These are phyloP conservation scores for Orycteropus afer DNA, from an alignment of 2,113 vertebrate species.

Conservation along the genomic window DNA sequence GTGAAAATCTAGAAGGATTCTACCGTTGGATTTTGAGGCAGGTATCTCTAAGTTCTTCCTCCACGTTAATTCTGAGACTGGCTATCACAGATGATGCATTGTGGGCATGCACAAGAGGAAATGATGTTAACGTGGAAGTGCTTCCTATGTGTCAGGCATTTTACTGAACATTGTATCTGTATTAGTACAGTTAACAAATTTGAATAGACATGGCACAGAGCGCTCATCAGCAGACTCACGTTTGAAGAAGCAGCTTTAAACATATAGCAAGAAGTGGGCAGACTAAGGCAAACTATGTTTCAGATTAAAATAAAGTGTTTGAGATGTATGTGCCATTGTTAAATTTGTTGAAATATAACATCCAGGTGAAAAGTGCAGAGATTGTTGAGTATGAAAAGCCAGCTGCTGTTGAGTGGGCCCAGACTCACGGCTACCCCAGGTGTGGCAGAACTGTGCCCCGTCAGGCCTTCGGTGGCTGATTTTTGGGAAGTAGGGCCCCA, in stretches of 20 bases:
- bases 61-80: background rate
- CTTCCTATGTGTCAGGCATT: background rate
- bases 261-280: background rate
- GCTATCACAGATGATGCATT: fast-evolving
- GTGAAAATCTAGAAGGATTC: background rate
- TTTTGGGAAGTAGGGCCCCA: background rate
- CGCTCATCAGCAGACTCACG: background rate
- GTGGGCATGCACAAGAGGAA: background rate
- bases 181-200: background rate
- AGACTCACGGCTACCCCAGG: too few relatives aligned
- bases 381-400: background rate
- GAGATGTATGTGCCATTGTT: background rate
- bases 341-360: background rate
- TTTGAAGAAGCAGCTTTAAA: background rate
- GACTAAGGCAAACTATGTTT: background rate
- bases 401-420: background rate
- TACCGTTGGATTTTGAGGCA: background rate
- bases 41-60: background rate
- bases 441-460: background rate
- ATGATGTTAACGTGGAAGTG: fast-evolving
- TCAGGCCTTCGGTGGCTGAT: background rate
- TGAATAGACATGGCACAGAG: background rate
- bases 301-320: background rate
- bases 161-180: background rate
- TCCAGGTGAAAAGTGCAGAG: too few relatives aligned